These are phyloP conservation scores for Irena cyanogastra DNA, from an alignment of 2,113 vertebrate genomes.

Conservation along the genomic window DNA sequence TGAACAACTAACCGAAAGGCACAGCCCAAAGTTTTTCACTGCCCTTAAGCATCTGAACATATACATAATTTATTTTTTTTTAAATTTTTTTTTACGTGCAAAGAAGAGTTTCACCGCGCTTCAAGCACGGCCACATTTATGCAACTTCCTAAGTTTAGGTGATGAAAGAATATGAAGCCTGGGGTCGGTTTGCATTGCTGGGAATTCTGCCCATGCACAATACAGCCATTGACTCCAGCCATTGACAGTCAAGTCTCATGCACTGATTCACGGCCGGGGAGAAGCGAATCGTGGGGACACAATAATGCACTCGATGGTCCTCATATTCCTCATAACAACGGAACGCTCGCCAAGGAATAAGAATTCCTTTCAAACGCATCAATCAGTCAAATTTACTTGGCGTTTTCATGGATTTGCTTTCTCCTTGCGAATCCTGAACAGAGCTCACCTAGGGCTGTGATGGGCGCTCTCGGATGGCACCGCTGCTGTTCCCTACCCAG, in stretches of 20 bases:
- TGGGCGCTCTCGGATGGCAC: neutral
- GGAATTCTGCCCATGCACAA: constrained; percentile 1
- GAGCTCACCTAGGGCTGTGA: neutral
- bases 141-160: neutral
- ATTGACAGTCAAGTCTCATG: constrained; percentile 1
- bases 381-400: constrained; percentile 2
- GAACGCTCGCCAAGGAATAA: neutral
- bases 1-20: neutral
- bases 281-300: neutral
- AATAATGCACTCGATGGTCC: neutral
- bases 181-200: neutral
- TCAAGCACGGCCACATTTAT: neutral
- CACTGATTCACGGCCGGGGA: constrained; percentile 12
- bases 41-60: neutral
- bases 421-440: neutral
- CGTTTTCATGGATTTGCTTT: neutral
- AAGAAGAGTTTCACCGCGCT: neutral
- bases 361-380: neutral
- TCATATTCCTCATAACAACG: neutral
- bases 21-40: neutral
- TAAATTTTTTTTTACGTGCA: neutral
- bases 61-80: no score
- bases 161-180: neutral
- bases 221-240: neutral
- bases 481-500: neutral